Evolutionary conservation across 2,113 vertebrate genomes (phyloP).

Genomic region (Petrocephalus zakoni): DNA sequence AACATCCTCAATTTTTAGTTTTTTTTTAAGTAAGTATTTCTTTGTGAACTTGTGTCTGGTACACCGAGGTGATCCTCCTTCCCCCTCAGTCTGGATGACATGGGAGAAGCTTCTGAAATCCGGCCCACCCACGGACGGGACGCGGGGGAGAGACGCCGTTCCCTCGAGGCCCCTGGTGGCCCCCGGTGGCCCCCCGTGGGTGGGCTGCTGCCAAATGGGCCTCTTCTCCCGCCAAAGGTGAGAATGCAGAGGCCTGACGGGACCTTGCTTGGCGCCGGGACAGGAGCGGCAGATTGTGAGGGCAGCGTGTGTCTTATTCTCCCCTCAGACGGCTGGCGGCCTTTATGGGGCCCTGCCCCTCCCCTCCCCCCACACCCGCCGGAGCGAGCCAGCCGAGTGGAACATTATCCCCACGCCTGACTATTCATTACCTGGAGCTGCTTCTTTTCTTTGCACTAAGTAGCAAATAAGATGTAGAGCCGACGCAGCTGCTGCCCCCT

Average conservation of each 20-base stretch:
- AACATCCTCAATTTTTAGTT: not conserved
- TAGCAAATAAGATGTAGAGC: conserved; percentile 24
- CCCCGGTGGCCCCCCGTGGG: not conserved
- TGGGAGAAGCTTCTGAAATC: not conserved
- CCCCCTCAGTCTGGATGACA: not conserved
- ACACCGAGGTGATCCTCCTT: not conserved
- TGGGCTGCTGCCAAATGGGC: not conserved
- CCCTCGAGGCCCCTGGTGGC: not conserved
- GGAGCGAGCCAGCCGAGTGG: conserved; percentile 8
- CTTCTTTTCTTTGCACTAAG: conserved; percentile 19
- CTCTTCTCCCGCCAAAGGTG: not conserved
- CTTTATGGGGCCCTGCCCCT: not conserved
- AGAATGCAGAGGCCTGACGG: not conserved
- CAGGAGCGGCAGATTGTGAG: not conserved
- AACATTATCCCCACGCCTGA: conserved; percentile 27
- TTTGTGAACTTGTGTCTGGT: not conserved
- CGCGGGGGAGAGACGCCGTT: not conserved
- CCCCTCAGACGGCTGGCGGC: not conserved
- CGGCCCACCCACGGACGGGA: not conserved
- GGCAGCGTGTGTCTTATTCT: not conserved
- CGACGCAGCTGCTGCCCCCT: conserved; percentile 26
- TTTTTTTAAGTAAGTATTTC: not conserved
- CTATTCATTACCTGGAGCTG: conserved; percentile 26
- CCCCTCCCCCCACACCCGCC: not conserved
- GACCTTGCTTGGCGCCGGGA: not conserved